Base-by-base conservation (phyloP, 2,113 vertebrate species). In the Diglossa brunneiventris region DNA sequence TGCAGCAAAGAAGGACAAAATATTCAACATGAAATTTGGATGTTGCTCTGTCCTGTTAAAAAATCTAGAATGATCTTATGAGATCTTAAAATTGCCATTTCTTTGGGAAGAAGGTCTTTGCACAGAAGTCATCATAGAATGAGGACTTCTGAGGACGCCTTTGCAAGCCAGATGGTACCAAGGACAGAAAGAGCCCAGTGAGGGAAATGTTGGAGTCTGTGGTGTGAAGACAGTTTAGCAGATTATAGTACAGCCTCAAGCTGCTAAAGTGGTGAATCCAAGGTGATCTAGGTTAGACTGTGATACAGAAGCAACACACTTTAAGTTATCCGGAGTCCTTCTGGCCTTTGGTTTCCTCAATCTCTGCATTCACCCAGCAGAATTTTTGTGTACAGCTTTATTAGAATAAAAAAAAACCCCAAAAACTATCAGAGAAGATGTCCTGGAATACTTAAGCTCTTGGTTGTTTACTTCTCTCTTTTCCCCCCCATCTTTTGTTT, bases 111-210 rank as follows among this genome's bases (percentile, higher is more conserved):
- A 79, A 46, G 49, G 26, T 58, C 59, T 96, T 91, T 88, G 49
- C 63, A 69, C 33, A 50, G 50, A 16, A 88, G 53, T 76, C 70
- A 52, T 79, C 77, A 53, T 20, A 66, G 88, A 92, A 88, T 33
- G 92, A 92, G 88, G 85, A 74, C 63, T 94, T 91, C 42, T 83
- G 78, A 95, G 91, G 84, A 91, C 15, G 2, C 76, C 59, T 91
- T 95, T 87, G 81, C 93, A 91, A 95, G 75, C 74, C 95, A 92
- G 89, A 94, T 92, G 91, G 81, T 94, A 73, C 46, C 70, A 92
- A 91, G 89, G 91, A 92, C 91, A 95, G 81, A 94, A 89, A 75
- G 87, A 94, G 78, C 77, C 89, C 82, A 62, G 77, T 4, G 86
- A 94, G 41, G 73, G 73, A 83, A 95, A 90, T 0, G 30, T 33